A percentile compares a stretch with the other conserved stretches of the same genome.
Evolutionary conservation across 2,113 vertebrate species (phyloP).

Genomic region (Sakesphorus luctuosus): DNA sequence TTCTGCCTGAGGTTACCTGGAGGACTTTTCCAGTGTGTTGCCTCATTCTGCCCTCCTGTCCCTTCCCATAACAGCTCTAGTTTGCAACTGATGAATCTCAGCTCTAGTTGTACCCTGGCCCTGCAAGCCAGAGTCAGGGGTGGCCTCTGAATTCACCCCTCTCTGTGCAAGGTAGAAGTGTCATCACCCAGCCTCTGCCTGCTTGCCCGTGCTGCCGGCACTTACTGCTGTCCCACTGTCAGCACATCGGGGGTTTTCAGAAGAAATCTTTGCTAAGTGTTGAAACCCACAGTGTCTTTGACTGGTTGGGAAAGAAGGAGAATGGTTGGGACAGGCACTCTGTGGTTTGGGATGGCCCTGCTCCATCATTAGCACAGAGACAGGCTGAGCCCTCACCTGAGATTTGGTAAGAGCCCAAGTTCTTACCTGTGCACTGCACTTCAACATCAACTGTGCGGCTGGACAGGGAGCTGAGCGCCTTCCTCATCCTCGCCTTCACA

Average conservation of each 20-base stretch:
- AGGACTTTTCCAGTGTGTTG: neutral
- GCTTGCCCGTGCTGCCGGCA: fast-evolving
- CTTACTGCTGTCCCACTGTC: neutral
- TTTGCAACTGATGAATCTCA: neutral
- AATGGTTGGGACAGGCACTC: neutral
- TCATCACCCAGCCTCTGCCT: neutral
- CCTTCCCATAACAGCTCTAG: neutral
- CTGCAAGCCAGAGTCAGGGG: neutral
- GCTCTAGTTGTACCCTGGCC: neutral
- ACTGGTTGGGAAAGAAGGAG: neutral
- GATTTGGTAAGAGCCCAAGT: neutral
- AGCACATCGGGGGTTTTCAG: neutral
- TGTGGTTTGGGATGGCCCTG: fast-evolving
- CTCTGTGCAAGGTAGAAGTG: neutral
- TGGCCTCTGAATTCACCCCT: neutral
- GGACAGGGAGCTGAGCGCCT: neutral
- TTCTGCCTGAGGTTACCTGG: neutral
- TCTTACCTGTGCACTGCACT: neutral
- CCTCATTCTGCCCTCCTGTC: neutral
- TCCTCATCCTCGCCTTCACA: neutral
- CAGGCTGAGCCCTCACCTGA: neutral
- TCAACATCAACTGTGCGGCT: fast-evolving
- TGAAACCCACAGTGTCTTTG: neutral
- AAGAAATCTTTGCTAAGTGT: neutral
- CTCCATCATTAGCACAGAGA: neutral